Evolutionary conservation across 2,113 vertebrate genomes (phyloP).

Genomic region (Fregata magnificens): DNA sequence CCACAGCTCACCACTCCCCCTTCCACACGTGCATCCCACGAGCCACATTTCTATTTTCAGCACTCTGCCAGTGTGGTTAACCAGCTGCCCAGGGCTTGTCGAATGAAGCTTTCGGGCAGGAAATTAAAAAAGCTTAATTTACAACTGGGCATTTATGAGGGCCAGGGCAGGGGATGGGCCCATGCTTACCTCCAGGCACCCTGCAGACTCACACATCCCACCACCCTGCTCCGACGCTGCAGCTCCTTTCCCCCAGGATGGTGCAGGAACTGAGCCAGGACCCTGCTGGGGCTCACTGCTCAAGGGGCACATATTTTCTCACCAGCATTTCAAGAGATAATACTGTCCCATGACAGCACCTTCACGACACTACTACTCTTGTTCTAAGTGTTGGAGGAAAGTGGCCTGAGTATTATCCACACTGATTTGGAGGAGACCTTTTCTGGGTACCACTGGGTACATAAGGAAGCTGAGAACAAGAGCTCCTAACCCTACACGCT

Average conservation of each 20-base stretch:
- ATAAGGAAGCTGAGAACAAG: not conserved
- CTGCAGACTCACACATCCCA: not conserved
- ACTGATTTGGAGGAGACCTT: rapidly evolving
- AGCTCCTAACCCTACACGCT: not conserved
- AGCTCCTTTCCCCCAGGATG: not conserved
- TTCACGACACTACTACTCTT: not conserved
- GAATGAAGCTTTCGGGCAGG: not conserved
- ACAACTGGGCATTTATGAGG: not conserved
- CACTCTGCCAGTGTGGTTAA: not conserved
- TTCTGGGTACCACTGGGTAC: not conserved
- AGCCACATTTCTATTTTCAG: not conserved
- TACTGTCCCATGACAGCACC: not conserved
- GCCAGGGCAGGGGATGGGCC: not conserved
- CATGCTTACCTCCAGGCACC: not conserved
- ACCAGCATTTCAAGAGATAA: not conserved
- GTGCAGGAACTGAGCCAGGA: not conserved
- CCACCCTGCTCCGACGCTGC: rapidly evolving
- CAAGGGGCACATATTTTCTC: rapidly evolving
- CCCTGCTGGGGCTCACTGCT: rapidly evolving
- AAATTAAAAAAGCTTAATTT: not conserved
- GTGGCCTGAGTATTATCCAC: rapidly evolving
- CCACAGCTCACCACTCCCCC: not conserved
- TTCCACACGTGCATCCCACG: not conserved
- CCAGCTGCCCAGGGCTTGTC: not conserved
- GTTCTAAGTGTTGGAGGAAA: not conserved